Evolutionary conservation across 2,888 invertebrate species (phyloP), one percentile per base, ranked within the genome.

Genomic region (Platerodrilus igneus): DNA sequence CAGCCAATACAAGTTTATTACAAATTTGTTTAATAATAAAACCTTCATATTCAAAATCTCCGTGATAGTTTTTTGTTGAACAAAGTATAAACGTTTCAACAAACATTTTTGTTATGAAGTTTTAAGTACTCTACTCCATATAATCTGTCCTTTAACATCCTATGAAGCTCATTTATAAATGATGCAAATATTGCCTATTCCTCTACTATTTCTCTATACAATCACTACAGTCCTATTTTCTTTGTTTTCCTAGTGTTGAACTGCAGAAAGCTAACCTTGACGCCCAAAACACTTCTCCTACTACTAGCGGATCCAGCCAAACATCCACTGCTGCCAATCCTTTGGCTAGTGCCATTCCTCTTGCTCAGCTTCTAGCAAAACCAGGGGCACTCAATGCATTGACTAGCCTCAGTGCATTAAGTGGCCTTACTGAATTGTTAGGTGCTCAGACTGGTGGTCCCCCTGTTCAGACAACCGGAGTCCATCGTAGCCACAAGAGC

Each of bases 231-330:
- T 53, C 56, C 57, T 56, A 56, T 30, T 55, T 57, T 56, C 41
- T 55, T 52, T 56, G 37, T 77, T 75, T 77, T 75, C 76, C 71
- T 83, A 92, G 92, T 84, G 91, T 92, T 81, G 92, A 92, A 83
- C 87, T 93, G 76, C 92, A 92, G 86, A 92, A 91, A 88, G 91
- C 90, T 78, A 91, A 91, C 79, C 86, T 91, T 76, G 86, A 86
- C 77, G 78, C 78, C 73, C 78, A 79, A 76, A 77, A 77, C 68
- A n/a, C n/a, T n/a, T 76, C 77, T 68, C 76, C 77, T 68, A 69
- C 68, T 56, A 66, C 68, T 57, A 57, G 60, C 52, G 52, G 53
- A 33, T 66, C 70, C 67, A 66, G 69, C 63, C 67, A 68, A 61
- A 65, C 66, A 63, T 64, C 70, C 64, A 66, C 67, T 63, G 66